A percentile compares a stretch with the other conserved stretches of the same genome.
Evolutionary conservation across 2,888 invertebrate genomes (phyloP).

Genomic region (Cynaeus angustus): DNA sequence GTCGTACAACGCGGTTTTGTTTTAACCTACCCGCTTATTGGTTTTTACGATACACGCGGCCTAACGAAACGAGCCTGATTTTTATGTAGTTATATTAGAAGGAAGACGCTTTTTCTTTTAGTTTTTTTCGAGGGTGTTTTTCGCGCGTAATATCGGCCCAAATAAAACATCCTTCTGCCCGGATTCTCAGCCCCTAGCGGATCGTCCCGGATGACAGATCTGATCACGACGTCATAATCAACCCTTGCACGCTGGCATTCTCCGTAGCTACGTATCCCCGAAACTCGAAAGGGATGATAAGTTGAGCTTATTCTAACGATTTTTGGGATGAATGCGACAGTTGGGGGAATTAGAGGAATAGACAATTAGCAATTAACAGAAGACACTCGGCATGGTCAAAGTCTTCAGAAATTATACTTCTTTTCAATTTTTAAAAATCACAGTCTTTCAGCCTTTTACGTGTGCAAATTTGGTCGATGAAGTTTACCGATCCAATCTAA

Average conservation of each 20-base stretch:
- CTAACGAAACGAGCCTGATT: constrained; percentile 60
- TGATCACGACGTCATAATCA: constrained; percentile 42
- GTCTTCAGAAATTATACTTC: background rate
- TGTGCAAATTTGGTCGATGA: too few species aligned
- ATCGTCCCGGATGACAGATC: constrained; percentile 46
- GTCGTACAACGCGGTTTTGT: constrained; percentile 64
- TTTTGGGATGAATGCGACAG: constrained; percentile 23
- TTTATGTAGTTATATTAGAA: constrained; percentile 58
- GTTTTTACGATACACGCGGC: constrained; percentile 61
- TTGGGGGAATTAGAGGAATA: constrained; percentile 8
- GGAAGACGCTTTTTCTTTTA: constrained; percentile 6
- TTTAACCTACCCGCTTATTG: constrained; percentile 64
- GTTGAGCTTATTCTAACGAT: constrained; percentile 42
- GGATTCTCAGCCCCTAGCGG: constrained; percentile 36
- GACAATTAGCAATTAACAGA: constrained; percentile 37
- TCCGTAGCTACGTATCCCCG: constrained; percentile 23
- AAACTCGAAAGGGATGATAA: constrained; percentile 43
- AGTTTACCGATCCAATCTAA: too few species aligned
- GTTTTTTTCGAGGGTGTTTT: constrained; percentile 22
- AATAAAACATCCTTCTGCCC: constrained; percentile 36
- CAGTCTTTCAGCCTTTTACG: too few species aligned
- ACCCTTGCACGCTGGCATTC: constrained; percentile 40
- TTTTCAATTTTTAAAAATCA: too few species aligned
- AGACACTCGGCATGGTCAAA: background rate
- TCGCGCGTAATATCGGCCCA: constrained; percentile 30